Evolutionary conservation across 2,888 invertebrate genomes (phyloP).

Genomic region (Craniophora ligustri): DNA sequence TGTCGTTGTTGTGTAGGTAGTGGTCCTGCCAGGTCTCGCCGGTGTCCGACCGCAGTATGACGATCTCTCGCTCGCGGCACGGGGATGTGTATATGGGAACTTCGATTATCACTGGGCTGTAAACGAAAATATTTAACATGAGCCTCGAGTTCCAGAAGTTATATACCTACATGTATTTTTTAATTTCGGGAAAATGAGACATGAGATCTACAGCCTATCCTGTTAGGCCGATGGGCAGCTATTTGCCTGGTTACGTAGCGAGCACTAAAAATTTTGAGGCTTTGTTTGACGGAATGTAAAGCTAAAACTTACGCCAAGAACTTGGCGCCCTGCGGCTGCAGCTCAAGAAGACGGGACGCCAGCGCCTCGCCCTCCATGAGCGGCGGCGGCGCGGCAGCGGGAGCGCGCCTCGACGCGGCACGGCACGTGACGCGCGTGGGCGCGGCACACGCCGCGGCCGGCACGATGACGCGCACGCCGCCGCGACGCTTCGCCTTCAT

Average conservation of each 20-base stretch:
- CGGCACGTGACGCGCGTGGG: conserved; percentile 99
- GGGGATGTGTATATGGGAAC: conserved; percentile 99
- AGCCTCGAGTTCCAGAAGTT: too few species aligned
- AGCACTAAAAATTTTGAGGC: neutral
- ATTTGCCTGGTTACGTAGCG: too few species aligned
- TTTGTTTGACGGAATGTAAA: neutral
- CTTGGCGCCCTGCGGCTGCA: conserved; percentile 98
- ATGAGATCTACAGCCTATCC: too few species aligned
- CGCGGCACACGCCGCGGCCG: conserved; percentile 97
- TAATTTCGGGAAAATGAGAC: too few species aligned
- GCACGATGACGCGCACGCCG: conserved; percentile 98
- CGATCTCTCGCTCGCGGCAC: conserved; percentile 98
- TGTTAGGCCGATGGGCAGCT: too few species aligned
- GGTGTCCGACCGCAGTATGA: conserved; percentile 98
- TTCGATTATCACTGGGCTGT: conserved; percentile 96
- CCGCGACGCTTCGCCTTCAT: conserved; percentile 99
- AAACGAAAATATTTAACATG: conserved; percentile 23
- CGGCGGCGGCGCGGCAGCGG: conserved; percentile 95
- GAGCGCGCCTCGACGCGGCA: conserved; percentile 80
- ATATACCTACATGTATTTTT: too few species aligned
- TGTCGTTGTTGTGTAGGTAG: conserved; percentile 88
- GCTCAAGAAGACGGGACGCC: conserved; percentile 97
- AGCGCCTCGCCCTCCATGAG: conserved; percentile 99
- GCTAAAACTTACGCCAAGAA: conserved; percentile 95
- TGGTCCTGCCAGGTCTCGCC: conserved; percentile 99